Percentiles rank a stretch among this genome's conserved stretches.
These are phyloP conservation scores for Cerceris ruficornis DNA, from an alignment of 2,888 invertebrate genomes.

Conservation along the genomic window DNA sequence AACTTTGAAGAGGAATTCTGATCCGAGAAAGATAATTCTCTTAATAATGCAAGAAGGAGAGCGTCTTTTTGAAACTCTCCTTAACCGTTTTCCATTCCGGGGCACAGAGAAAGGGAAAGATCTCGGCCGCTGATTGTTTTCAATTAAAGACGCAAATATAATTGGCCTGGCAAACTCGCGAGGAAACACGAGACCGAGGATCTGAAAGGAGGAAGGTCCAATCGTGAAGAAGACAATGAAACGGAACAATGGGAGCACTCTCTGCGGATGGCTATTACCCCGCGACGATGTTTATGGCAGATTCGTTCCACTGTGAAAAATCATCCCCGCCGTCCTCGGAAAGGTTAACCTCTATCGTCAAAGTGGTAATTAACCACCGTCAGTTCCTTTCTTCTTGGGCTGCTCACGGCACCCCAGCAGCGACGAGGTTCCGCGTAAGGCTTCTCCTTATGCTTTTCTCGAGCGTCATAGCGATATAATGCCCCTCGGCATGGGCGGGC, in stretches of 20 bases:
- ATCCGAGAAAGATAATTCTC: conserved; percentile 16
- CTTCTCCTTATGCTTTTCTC: conserved; percentile 46
- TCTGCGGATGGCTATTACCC: conserved; percentile 59
- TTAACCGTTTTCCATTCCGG: conserved; percentile 9
- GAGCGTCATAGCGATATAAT: conserved; percentile 28
- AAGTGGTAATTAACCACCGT: conserved; percentile 61
- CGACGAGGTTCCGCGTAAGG: conserved; percentile 18
- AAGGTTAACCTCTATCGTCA: conserved; percentile 43
- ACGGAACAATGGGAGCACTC: conserved; percentile 71
- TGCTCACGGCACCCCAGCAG: conserved; percentile 41
- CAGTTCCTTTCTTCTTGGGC: conserved; percentile 32
- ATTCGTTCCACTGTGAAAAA: conserved; percentile 75
- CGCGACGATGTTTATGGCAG: conserved; percentile 75
- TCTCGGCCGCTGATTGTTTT: conserved; percentile 54
- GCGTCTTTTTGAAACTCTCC: neutral
- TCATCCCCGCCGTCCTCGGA: conserved; percentile 63
- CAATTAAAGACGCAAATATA: conserved; percentile 62
- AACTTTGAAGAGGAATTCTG: neutral
- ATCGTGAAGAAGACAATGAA: conserved; percentile 74
- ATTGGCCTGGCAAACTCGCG: conserved; percentile 42
- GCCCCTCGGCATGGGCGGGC: conserved; percentile 35
- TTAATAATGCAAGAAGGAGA: conserved; percentile 6
- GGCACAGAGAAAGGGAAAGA: conserved; percentile 19
- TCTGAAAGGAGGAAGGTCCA: conserved; percentile 52
- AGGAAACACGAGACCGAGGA: conserved; percentile 25